phyloP scores from a whole-genome alignment of 2,797 vertebrate genomes.

The Holocentrus rufus region DNA sequence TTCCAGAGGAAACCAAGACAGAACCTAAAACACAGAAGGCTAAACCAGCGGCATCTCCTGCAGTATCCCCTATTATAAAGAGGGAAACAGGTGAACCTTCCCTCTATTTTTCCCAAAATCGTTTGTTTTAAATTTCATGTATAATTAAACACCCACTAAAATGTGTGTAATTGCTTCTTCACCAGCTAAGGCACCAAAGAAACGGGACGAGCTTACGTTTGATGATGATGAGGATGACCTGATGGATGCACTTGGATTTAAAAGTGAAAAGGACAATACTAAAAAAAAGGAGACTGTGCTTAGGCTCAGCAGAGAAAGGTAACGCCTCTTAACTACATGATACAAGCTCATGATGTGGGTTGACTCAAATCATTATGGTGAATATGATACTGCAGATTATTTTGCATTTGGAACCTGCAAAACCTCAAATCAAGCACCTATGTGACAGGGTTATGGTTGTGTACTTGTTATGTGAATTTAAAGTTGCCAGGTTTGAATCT shows the following conservation, averaged over 20 bases:
- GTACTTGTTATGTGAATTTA: no score
- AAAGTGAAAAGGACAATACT: constrained; percentile 64
- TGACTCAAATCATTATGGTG: background rate
- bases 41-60: constrained; percentile 37
- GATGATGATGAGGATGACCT: constrained; percentile 87
- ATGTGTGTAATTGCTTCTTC: constrained; percentile 17
- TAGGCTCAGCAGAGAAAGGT: constrained; percentile 74
- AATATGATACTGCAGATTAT: no score
- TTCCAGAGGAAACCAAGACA: constrained; percentile 72
- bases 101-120: background rate
- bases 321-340: constrained; percentile 22
- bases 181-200: constrained; percentile 61
- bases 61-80: constrained; percentile 57
- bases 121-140: background rate
- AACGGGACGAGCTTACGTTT: constrained; percentile 78
- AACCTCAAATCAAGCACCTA: no score
- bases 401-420: no score
- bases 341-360: background rate
- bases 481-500: no score
- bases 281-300: constrained; percentile 66
- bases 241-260: constrained; percentile 86
- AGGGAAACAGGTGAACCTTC: constrained; percentile 57
- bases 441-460: no score
- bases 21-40: constrained; percentile 52
- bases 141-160: background rate